phyloP scores from a whole-genome alignment of 2,797 vertebrate genomes.

The Diplodus puntazzo region DNA sequence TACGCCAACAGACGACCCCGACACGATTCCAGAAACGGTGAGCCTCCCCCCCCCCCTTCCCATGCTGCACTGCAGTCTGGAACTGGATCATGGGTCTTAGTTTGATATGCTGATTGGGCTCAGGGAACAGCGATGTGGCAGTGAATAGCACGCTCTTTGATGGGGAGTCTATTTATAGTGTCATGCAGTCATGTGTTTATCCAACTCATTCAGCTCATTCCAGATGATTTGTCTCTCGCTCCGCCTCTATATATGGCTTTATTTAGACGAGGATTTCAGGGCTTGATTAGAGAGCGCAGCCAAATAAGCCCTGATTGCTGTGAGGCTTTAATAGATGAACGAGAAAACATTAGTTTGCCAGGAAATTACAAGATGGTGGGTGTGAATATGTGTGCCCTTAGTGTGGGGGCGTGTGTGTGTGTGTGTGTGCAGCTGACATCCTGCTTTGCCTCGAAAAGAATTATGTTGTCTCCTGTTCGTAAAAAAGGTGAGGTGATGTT shows the following conservation, averaged over 20 bases:
- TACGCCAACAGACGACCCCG: constrained; percentile 72
- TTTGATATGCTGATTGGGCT: constrained; percentile 73
- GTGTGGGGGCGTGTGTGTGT: constrained; percentile 6
- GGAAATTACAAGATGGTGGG: constrained; percentile 61
- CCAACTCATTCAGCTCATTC: constrained; percentile 80
- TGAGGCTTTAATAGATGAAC: constrained; percentile 70
- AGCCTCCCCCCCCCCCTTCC: constrained; percentile 38
- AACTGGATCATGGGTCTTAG: constrained; percentile 69
- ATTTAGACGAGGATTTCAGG: constrained; percentile 74
- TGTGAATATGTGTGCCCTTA: constrained; percentile 53
- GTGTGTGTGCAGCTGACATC: constrained; percentile 36
- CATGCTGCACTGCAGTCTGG: constrained; percentile 63
- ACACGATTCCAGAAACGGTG: constrained; percentile 73
- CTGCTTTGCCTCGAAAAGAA: constrained; percentile 48
- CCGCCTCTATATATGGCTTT: constrained; percentile 72
- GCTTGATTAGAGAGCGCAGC: constrained; percentile 77
- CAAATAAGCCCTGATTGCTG: constrained; percentile 77
- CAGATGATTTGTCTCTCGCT: constrained; percentile 77
- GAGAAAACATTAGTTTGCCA: constrained; percentile 71
- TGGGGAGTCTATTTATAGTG: constrained; percentile 80
- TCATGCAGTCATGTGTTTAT: constrained; percentile 80
- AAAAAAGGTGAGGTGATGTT: constrained; percentile 34
- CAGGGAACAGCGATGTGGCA: constrained; percentile 66
- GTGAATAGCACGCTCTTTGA: constrained; percentile 68
- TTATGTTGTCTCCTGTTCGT: constrained; percentile 35